Base-by-base conservation (phyloP, 1,140 invertebrate genomes). In the Hylyphantes graminicola region DNA sequence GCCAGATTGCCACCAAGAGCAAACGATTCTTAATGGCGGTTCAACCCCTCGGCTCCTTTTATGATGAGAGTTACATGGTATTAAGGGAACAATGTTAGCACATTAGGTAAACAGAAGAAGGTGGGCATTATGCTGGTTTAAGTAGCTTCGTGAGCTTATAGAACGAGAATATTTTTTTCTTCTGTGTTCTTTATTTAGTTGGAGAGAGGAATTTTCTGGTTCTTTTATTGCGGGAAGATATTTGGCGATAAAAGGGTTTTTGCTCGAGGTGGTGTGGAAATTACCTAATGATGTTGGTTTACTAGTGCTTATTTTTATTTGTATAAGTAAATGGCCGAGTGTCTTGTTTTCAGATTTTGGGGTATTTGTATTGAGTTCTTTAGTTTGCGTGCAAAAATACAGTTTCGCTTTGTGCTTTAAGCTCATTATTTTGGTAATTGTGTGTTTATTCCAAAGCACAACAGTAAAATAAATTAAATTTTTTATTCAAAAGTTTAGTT, bases 91-190 rank as follows among this genome's bases (percentile, higher is more conserved):
- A 81, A 63, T 73, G 77, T 51, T 68, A 65, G 11, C 68, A 21
- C 35, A 73, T 81, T 81, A 81, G 64, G 55, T 61, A 73, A 81
- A 81, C 17, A 74, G 35, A 57, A 55, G 72, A 19, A 19, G 12
- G 72, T 8, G 63, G 50, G 68, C 53, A 70, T 79, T 65, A 51
- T 68, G 64, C 57, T 57, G 12, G 68, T 79, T 79, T 68, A 79
- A 79, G 77, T 70, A 70, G 77, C 77, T 48, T 17, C 51, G 13
- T 67, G 64, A 12, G 65, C 35, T 35, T 12, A 48, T 68, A 15
- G 21, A 35, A 50, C 8, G 5, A 48, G 50, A n/a, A n/a, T n/a
- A n/a, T 53, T n/a, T 0, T 7, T 7, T 59, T 59, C 11, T 59
- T 59, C 12, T 59, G 12, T 59, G 57, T 59, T 6, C 57, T 59